phyloP scores from a whole-genome alignment of 2,888 invertebrate genomes.

The Nomada hirtipes region DNA sequence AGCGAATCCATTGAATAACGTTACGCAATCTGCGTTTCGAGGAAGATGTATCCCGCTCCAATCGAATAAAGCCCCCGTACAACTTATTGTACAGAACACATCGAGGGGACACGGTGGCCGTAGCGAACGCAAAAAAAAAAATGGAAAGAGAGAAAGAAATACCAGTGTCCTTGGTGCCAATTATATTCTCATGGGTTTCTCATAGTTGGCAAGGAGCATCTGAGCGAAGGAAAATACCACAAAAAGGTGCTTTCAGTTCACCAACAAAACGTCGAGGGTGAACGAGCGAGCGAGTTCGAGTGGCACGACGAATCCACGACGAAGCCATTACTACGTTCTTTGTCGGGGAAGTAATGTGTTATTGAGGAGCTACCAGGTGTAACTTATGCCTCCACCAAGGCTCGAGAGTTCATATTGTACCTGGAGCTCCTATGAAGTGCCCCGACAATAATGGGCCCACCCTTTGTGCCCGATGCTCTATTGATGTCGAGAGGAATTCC shows the following conservation, averaged over 20 bases:
- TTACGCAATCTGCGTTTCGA: neutral
- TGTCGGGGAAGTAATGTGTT: conserved; percentile 72
- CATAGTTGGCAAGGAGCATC: conserved; percentile 43
- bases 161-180: conserved; percentile 70
- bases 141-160: no score
- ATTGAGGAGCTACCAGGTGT: conserved; percentile 79
- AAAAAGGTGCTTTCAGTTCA: conserved; percentile 64
- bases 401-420: conserved; percentile 74
- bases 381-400: conserved; percentile 71
- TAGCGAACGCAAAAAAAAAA: neutral
- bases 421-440: conserved; percentile 68
- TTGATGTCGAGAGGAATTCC: conserved; percentile 76
- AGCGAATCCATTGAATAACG: neutral
- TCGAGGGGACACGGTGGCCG: neutral
- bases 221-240: conserved; percentile 50
- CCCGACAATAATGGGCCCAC: conserved; percentile 71
- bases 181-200: conserved; percentile 78
- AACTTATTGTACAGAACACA: conserved; percentile 6
- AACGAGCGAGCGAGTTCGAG: conserved; percentile 54
- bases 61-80: neutral
- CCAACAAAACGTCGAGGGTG: conserved; percentile 59
- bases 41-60: neutral
- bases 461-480: conserved; percentile 75
- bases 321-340: conserved; percentile 67
- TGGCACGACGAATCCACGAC: conserved; percentile 64